Percentiles rank a stretch among this genome's conserved stretches.
Conservation (phyloP, 2,113 vertebrate species). For the Ondatra zibethicus region DNA sequence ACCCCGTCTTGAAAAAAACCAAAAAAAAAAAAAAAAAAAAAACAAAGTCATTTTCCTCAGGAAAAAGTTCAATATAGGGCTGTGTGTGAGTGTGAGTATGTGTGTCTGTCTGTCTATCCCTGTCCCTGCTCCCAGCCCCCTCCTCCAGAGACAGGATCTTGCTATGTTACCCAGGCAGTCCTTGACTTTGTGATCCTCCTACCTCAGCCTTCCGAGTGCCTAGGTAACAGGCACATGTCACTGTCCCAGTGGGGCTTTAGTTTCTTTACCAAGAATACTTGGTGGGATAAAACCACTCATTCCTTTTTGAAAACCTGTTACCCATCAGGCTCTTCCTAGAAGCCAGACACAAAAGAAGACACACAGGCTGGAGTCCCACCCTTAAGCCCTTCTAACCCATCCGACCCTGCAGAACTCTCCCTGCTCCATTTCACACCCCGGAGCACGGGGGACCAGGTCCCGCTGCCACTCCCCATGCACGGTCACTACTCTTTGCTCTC, state of each 20-base stretch:
- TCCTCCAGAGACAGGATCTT: not conserved
- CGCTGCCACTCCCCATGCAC: accelerated
- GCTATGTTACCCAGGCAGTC: not conserved
- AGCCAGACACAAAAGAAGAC: not conserved
- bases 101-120: not conserved
- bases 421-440: not conserved
- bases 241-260: no score
- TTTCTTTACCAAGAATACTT: not conserved
- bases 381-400: not conserved
- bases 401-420: no score
- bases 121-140: not conserved
- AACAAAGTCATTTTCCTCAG: not conserved
- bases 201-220: not conserved
- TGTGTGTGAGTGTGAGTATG: accelerated
- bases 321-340: not conserved
- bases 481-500: accelerated
- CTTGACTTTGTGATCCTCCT: not conserved
- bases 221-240: no score
- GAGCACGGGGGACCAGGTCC: not conserved
- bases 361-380: not conserved
- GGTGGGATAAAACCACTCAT: not conserved
- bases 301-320: not conserved
- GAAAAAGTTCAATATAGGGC: not conserved
- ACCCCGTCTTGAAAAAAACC: not conserved
- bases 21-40: not conserved